Percentiles rank a stretch among this genome's conserved stretches.
Evolutionary conservation across 2,113 vertebrate genomes (phyloP).

Genomic region (Hiodon tergisus): DNA sequence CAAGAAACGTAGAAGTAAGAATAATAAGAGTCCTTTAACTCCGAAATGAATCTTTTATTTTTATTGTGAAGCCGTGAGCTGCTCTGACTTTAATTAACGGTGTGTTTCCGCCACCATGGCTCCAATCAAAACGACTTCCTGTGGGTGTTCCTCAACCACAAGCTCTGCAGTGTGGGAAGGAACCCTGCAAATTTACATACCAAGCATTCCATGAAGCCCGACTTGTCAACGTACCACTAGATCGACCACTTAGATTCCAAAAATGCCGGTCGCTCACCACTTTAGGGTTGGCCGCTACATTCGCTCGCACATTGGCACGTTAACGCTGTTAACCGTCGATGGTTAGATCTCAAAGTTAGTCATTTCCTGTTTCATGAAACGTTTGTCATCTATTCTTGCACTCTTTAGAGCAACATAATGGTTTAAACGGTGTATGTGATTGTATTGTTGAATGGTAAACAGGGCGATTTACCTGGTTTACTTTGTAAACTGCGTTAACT

Average conservation of each 20-base stretch:
- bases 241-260: no score
- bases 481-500: no score
- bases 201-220: no score
- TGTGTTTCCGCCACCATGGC: background rate
- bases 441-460: slow-evolving; percentile 2
- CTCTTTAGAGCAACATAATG: background rate
- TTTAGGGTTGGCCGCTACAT: no score
- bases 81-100: background rate
- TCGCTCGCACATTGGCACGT: no score
- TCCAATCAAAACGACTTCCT: background rate
- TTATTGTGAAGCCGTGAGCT: background rate
- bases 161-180: background rate
- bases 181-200: background rate
- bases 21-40: background rate
- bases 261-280: no score
- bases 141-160: background rate
- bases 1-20: background rate
- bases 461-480: background rate
- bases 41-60: background rate
- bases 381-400: background rate
- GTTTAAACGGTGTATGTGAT: slow-evolving; percentile 2
- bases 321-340: no score
- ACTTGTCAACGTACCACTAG: no score
- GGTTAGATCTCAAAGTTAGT: background rate
- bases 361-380: background rate